Evolutionary conservation across 2,797 vertebrate species (phyloP), one percentile per base, ranked within the genome.

Genomic region (Xenopus petersii): DNA sequence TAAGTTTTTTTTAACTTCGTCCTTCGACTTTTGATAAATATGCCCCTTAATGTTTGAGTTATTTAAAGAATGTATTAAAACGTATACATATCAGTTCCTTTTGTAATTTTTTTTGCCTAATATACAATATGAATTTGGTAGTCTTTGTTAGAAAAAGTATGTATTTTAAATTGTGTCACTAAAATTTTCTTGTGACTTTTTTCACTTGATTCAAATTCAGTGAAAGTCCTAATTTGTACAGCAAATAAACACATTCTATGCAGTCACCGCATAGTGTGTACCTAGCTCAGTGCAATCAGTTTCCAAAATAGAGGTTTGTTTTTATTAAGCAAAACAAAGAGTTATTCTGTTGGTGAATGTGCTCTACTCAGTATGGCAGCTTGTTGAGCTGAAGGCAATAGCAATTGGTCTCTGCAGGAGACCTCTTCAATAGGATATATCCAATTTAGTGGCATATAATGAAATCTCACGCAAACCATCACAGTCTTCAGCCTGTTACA

Each of bases 211-310:
- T 2, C 48, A 16, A 15, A 55, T 55, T 55, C 13, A 55, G 13
- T n/a, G 54, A 55, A 55, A 15, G 16, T n/a, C 73, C 84, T 86
- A 84, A 87, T 85, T 85, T 84, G 82, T 86, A 78, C 73, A 84
- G 66, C 64, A 67, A 81, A 76, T 86, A 85, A 84, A 81, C 70
- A 33, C 30, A 46, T 64, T 49, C 77, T 84, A 71, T 81, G 21
- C 61, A 42, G 81, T 64, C 79, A 84, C 26, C 74, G 80, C 76
- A 33, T 21, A 64, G 26, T 63, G 79, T 85, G 81, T 74, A 84
- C 73, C 78, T 80, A 76, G 54, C 67, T 70, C 70, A 76, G 80
- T 82, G 68, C 15, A 68, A 81, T 84, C 68, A 81, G 64, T 82
- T 87, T 86, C 70, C 51, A 80, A 66, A 65, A 75, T 71, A 61